These are phyloP conservation scores for Podiceps cristatus DNA, from an alignment of 2,113 vertebrate genomes.

Conservation along the genomic window DNA sequence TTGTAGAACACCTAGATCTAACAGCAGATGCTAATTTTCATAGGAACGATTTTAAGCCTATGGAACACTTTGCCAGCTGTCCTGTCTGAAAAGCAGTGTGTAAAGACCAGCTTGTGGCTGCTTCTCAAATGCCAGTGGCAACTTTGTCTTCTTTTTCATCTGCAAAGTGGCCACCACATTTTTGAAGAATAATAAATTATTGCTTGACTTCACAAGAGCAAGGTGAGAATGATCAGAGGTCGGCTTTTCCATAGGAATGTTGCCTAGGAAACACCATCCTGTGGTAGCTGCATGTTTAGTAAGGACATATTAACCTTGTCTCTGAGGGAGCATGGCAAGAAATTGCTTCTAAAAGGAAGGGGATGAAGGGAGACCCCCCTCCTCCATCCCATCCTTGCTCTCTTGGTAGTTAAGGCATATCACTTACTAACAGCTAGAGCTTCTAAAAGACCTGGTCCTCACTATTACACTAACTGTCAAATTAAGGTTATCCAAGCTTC, in stretches of 20 bases:
- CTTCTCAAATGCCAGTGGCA: background rate
- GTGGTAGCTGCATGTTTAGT: background rate
- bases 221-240: background rate
- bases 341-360: background rate
- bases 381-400: background rate
- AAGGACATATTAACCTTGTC: background rate
- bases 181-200: background rate
- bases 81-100: accelerated
- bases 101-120: background rate
- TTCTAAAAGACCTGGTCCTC: background rate
- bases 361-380: background rate
- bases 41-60: background rate
- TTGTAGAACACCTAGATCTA: background rate
- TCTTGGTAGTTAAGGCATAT: background rate
- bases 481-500: background rate
- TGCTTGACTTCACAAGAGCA: background rate
- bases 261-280: constrained; percentile 50
- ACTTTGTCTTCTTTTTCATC: background rate
- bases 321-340: background rate
- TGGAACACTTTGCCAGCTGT: background rate
- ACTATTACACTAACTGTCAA: background rate
- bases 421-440: background rate
- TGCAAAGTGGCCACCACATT: background rate
- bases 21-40: background rate
- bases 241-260: constrained; percentile 25